A percentile compares a stretch with the other conserved stretches of the same genome.
These are phyloP conservation scores for Piaya cayana DNA, from an alignment of 2,113 vertebrate species.

Conservation along the genomic window DNA sequence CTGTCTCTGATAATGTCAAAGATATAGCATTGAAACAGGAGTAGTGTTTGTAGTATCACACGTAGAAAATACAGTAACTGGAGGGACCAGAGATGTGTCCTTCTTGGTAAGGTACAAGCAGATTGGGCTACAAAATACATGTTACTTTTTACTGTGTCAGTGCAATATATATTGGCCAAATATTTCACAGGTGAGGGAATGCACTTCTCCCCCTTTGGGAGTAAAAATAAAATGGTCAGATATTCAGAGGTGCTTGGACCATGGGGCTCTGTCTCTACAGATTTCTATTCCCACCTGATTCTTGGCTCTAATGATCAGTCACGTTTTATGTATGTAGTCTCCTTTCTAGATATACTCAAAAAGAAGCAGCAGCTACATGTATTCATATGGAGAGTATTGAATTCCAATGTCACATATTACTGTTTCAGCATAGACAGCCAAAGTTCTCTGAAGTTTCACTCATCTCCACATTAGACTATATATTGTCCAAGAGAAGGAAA, in stretches of 20 bases:
- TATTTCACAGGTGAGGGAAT: not conserved
- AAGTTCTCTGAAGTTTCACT: not conserved
- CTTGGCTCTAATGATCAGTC: not conserved
- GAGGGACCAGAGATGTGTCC: not conserved
- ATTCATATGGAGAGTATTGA: fast-evolving
- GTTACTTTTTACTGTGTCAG: not conserved
- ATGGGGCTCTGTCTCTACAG: not conserved
- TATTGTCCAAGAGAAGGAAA: not conserved
- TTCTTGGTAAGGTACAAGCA: not conserved
- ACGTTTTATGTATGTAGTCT: not conserved
- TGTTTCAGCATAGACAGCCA: not conserved
- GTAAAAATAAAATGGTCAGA: not conserved
- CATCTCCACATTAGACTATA: not conserved
- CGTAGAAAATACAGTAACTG: not conserved
- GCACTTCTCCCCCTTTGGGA: not conserved
- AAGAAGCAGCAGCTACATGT: not conserved
- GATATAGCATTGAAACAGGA: not conserved
- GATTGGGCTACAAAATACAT: not conserved
- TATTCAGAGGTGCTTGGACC: not conserved
- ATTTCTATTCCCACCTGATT: not conserved
- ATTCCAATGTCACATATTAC: not conserved
- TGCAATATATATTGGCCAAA: not conserved
- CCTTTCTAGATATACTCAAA: not conserved
- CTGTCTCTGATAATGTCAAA: not conserved
- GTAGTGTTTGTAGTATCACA: not conserved